phyloP scores from a whole-genome alignment of 1,140 invertebrate genomes.

The Hyles vespertilio region DNA sequence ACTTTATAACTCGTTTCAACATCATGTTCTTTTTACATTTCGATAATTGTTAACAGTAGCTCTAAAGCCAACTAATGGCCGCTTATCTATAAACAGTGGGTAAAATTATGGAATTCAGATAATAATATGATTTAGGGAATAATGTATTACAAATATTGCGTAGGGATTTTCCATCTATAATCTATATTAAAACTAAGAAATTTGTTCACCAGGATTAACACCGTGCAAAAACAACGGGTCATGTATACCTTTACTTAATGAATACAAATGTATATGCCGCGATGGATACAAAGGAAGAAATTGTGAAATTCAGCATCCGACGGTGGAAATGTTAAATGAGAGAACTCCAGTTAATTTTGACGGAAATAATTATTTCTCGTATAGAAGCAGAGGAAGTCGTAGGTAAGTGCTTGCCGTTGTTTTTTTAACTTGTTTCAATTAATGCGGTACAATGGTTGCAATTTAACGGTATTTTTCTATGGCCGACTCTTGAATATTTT shows the following conservation, averaged over 20 bases:
- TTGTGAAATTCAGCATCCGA: slow-evolving; percentile 66
- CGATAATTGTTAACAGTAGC: no score
- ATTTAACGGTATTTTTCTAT: neutral
- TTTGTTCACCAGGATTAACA: slow-evolving; percentile 51
- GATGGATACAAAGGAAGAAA: slow-evolving; percentile 69
- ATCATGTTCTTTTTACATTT: no score
- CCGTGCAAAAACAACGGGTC: slow-evolving; percentile 82
- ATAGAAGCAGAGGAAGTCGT: slow-evolving; percentile 68
- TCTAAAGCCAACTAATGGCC: no score
- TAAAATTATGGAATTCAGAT: no score
- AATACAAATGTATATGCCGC: slow-evolving; percentile 72
- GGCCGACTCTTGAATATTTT: no score
- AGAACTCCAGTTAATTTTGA: slow-evolving; percentile 67
- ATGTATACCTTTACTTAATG: slow-evolving; percentile 78
- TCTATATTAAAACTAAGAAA: neutral
- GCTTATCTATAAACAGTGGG: no score
- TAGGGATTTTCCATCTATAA: no score
- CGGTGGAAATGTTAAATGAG: slow-evolving; percentile 67
- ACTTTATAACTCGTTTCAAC: no score
- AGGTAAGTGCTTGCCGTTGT: slow-evolving; percentile 43
- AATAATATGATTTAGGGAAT: no score
- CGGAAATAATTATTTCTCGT: slow-evolving; percentile 73
- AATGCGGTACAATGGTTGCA: slow-evolving; percentile 1
- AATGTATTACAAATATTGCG: no score
- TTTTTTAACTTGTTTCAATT: slow-evolving; percentile 7